phyloP scores from a whole-genome alignment of 2,797 vertebrate species.

The Ambastaia sidthimunki region DNA sequence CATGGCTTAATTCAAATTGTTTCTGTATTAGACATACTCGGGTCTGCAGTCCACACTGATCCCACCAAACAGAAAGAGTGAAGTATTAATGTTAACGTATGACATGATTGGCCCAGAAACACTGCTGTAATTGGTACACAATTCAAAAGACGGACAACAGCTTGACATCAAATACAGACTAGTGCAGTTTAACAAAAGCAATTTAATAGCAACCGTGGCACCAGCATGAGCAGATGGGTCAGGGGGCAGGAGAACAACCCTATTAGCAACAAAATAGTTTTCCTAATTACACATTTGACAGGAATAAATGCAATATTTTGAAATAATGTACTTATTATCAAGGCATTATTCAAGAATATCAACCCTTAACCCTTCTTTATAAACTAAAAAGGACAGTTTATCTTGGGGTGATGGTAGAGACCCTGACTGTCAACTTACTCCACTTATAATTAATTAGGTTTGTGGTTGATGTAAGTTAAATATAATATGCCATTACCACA shows the following conservation, averaged over 20 bases:
- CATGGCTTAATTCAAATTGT: not conserved
- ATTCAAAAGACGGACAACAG: slow-evolving; percentile 17
- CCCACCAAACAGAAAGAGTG: slow-evolving; percentile 78
- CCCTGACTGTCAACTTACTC: slow-evolving; percentile 83
- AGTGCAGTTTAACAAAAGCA: not conserved
- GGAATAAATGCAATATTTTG: not conserved
- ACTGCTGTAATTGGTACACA: slow-evolving; percentile 64
- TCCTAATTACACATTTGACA: not conserved
- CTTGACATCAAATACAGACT: not conserved
- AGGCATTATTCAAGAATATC: too few relatives aligned
- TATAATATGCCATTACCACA: slow-evolving; percentile 72
- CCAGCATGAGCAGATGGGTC: slow-evolving; percentile 89
- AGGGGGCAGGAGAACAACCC: slow-evolving; percentile 88
- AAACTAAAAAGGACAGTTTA: slow-evolving; percentile 94
- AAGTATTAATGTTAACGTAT: too few relatives aligned
- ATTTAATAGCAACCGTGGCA: slow-evolving; percentile 75
- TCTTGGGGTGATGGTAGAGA: slow-evolving; percentile 89
- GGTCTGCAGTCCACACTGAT: slow-evolving; percentile 91
- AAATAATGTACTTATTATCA: not conserved
- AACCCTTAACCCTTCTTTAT: slow-evolving; percentile 75
- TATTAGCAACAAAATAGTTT: slow-evolving; percentile 71
- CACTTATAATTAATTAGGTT: slow-evolving; percentile 68
- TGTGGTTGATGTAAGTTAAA: not conserved
- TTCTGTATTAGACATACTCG: slow-evolving; percentile 78
- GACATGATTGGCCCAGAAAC: not conserved